phyloP scores from a whole-genome alignment of 2,113 vertebrate species.

The Pterocles gutturalis region DNA sequence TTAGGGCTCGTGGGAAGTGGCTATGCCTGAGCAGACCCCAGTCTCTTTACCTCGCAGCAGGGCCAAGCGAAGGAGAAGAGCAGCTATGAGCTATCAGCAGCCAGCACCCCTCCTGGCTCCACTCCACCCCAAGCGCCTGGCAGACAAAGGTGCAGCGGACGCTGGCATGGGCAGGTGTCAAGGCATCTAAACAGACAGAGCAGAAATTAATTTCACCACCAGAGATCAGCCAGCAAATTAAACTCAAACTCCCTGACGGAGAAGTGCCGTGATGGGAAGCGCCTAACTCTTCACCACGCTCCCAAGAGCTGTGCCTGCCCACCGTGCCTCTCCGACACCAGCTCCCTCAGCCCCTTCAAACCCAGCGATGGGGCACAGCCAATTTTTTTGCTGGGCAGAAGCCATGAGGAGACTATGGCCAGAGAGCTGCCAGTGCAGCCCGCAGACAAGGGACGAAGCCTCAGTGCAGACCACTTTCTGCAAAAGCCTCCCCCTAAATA shows the following conservation, averaged over 20 bases:
- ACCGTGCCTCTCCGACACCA: fast-evolving
- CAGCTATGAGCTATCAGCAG: neutral
- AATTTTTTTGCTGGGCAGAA: neutral
- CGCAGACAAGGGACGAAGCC: neutral
- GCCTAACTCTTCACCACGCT: fast-evolving
- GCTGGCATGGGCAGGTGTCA: neutral
- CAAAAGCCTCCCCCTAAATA: neutral
- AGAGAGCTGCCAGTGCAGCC: neutral
- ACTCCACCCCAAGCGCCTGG: neutral
- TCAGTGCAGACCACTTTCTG: neutral
- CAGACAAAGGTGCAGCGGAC: neutral
- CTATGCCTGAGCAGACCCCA: neutral
- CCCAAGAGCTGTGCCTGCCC: neutral
- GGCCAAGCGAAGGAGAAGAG: fast-evolving
- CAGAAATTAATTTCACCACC: constrained; percentile 36
- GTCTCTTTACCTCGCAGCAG: fast-evolving
- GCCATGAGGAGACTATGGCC: neutral
- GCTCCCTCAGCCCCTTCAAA: neutral
- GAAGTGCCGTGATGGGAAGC: neutral
- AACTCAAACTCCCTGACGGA: neutral
- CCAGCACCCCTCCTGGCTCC: neutral
- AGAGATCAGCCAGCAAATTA: constrained; percentile 47
- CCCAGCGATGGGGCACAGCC: fast-evolving
- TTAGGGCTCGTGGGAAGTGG: fast-evolving
- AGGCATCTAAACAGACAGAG: constrained; percentile 24